These are phyloP conservation scores for Ptiloglossa arizonensis DNA, from an alignment of 1,140 invertebrate species.

Conservation along the genomic window DNA sequence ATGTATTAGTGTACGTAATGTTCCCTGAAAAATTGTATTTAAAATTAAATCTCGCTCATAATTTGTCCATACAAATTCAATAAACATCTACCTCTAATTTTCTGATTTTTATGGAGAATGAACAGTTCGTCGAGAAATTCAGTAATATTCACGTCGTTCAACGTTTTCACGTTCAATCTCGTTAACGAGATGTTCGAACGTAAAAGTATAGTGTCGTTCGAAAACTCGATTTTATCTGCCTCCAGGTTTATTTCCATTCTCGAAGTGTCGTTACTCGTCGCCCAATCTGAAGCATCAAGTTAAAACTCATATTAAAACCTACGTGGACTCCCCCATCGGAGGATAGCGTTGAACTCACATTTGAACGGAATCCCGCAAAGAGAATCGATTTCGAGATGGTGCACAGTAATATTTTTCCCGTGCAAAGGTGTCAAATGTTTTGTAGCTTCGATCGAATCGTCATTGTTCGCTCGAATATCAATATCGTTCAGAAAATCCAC, in stretches of 20 bases:
- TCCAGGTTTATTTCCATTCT: constrained; percentile 25
- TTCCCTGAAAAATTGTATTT: constrained; percentile 60
- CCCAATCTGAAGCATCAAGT: constrained; percentile 63
- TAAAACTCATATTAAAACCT: too few relatives aligned
- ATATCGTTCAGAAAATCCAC: constrained; percentile 56
- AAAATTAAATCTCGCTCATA: not conserved
- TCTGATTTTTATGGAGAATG: constrained; percentile 54
- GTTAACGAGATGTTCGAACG: constrained; percentile 46
- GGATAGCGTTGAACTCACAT: constrained; percentile 42
- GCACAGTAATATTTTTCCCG: constrained; percentile 31
- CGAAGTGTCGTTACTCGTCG: constrained; percentile 35
- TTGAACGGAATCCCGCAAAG: constrained; percentile 63
- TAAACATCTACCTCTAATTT: constrained; percentile 60
- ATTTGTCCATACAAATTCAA: not conserved
- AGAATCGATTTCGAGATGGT: constrained; percentile 63
- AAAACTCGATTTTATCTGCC: constrained; percentile 35
- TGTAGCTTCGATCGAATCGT: constrained; percentile 1
- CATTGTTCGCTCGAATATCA: constrained; percentile 1
- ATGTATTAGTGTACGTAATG: constrained; percentile 51
- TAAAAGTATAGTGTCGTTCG: constrained; percentile 58
- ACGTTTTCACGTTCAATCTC: constrained; percentile 37
- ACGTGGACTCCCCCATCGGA: too few relatives aligned
- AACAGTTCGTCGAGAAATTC: constrained; percentile 61
- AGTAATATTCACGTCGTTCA: constrained; percentile 55
- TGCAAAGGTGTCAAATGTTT: constrained; percentile 31